phyloP scores from a whole-genome alignment of 2,888 invertebrate genomes.

The Omphaloscelis lunosa region DNA sequence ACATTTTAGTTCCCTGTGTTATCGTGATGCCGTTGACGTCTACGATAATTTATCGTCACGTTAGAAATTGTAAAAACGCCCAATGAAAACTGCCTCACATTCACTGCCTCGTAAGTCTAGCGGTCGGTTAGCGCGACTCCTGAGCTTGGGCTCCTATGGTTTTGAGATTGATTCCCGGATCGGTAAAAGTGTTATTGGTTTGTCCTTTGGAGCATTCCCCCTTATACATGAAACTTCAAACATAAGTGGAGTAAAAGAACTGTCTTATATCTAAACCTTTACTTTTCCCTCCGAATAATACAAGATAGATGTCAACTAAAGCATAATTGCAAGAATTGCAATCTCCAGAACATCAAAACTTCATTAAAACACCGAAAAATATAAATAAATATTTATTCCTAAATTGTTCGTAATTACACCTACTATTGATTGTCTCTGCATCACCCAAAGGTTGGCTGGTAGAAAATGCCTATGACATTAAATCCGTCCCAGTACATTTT shows the following conservation, averaged over 20 bases:
- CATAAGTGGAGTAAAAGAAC: background rate
- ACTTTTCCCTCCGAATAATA: background rate
- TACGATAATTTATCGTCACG: too few relatives aligned
- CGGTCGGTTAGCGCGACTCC: too few relatives aligned
- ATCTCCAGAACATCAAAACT: background rate
- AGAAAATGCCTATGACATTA: background rate
- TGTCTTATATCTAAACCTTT: background rate
- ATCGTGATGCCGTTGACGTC: too few relatives aligned
- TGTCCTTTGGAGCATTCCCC: background rate
- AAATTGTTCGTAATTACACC: background rate
- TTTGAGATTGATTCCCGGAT: background rate
- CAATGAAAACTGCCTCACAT: too few relatives aligned
- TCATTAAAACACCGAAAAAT: background rate
- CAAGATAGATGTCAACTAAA: background rate
- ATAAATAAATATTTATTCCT: background rate
- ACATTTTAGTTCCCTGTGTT: too few relatives aligned
- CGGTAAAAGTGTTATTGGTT: background rate
- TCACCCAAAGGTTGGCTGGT: background rate
- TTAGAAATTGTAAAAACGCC: too few relatives aligned
- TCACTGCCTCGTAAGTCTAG: too few relatives aligned
- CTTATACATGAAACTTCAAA: background rate
- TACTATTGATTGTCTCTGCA: background rate
- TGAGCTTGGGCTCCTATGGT: background rate
- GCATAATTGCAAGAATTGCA: background rate
- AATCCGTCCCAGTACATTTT: background rate